Evolutionary conservation across 2,113 vertebrate genomes (phyloP), one percentile per base, ranked within the genome.

Genomic region (Potamarius usumacintae): DNA sequence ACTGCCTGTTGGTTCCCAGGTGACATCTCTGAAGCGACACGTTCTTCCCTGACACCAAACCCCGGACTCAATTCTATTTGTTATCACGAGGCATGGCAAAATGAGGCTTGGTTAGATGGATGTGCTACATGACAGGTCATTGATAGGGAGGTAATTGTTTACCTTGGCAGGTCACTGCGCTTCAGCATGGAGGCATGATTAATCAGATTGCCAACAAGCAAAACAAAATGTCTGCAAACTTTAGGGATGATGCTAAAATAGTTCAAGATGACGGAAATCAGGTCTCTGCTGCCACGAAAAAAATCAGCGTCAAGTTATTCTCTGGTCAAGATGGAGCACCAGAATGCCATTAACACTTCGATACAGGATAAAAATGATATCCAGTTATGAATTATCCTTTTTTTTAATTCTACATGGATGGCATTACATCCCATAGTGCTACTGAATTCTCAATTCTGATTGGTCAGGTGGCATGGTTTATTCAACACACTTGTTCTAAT

Each of bases 91-190:
- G 82, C 85, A 81, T 87, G 85, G 69, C 62, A 85, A 82, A 87
- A 87, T 79, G 63, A 90, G 77, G 83, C 72, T 48, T 83, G n/a
- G 27, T 34, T 69, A 67, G 87, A 89, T 22, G 58, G 67, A 86
- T 86, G 86, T 34, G 53, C 60, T 52, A 85, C 86, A 89, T 88
- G 85, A 90, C 90, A 86, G 88, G 83, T 82, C 82, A 77, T 50
- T 87, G 88, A 90, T 90, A 87, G 88, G 67, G 8, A 79, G 77
- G 82, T 89, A 88, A 91, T 88, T n/a, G 84, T 88, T 85, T 87
- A 87, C 88, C 53, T 63, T 67, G 55, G 82, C 84, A 74, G 86
- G 88, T 88, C 69, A 58, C 63, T 30, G 57, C 34, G 62, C 72
- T 74, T 58, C 52, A 78, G 42, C 55, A 30, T 67, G 55, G 34